Evolutionary conservation across 2,797 vertebrate species (phyloP).

Genomic region (Sylvia borin): DNA sequence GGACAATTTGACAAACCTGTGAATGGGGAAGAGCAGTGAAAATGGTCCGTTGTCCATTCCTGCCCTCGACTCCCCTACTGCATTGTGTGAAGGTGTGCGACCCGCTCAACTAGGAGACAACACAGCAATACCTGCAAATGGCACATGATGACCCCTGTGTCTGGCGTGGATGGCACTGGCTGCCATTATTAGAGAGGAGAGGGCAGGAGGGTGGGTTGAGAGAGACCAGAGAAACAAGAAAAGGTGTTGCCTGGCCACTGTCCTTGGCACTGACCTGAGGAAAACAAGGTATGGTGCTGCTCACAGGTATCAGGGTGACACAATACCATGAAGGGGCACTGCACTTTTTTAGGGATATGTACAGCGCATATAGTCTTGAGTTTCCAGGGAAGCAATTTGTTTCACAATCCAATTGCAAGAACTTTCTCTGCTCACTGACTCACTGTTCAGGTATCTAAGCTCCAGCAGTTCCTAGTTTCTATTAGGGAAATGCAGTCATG

Average conservation of each 20-base stretch:
- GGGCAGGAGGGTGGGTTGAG: background rate
- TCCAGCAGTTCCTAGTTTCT: background rate
- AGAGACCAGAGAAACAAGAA: background rate
- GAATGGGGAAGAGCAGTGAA: background rate
- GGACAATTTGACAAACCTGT: background rate
- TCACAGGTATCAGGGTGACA: background rate
- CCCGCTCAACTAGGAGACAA: background rate
- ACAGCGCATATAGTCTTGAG: background rate
- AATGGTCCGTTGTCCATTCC: background rate
- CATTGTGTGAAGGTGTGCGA: background rate
- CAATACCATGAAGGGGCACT: background rate
- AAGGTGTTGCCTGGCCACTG: background rate
- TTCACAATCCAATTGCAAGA: background rate
- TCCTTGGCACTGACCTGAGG: background rate
- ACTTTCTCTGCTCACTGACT: background rate
- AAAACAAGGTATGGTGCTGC: background rate
- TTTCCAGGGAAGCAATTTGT: background rate
- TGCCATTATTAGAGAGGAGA: background rate
- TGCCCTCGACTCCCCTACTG: background rate
- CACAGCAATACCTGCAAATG: background rate
- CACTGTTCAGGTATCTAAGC: background rate
- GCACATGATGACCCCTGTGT: background rate
- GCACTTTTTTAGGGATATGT: background rate
- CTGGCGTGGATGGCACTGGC: fast-evolving
- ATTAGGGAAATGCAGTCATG: background rate